Evolutionary conservation across 1,140 invertebrate species (phyloP).

Genomic region (Drosophila lacertosa): DNA sequence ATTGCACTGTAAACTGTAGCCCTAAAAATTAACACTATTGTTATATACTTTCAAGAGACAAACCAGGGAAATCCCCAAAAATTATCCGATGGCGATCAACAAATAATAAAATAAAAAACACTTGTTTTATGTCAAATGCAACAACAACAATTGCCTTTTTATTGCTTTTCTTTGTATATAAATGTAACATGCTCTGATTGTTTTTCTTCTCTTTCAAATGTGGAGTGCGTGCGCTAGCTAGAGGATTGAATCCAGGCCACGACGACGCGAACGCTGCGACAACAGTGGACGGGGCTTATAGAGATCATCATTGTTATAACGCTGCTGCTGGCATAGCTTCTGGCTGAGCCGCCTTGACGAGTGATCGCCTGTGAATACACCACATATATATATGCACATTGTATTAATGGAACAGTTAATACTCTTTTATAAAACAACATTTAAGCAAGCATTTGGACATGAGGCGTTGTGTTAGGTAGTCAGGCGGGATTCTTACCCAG

Average conservation of each 20-base stretch:
- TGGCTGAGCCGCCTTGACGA: constrained; percentile 50
- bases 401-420: not conserved
- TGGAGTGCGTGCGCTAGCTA: constrained; percentile 34
- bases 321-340: constrained; percentile 84
- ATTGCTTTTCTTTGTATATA: constrained; percentile 19
- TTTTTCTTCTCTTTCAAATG: not conserved
- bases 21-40: constrained; percentile 64
- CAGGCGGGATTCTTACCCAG: constrained; percentile 13
- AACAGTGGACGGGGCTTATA: constrained; percentile 88
- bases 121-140: constrained; percentile 60
- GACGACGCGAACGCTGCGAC: constrained; percentile 76
- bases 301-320: constrained; percentile 88
- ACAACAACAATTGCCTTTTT: constrained; percentile 70
- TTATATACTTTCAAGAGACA: constrained; percentile 61
- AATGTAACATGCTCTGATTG: constrained; percentile 28
- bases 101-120: no score
- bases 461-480: not conserved
- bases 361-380: constrained; percentile 36
- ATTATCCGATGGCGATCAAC: constrained; percentile 3
- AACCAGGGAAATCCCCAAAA: constrained; percentile 16
- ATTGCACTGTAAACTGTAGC: constrained; percentile 63
- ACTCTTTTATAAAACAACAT: not conserved
- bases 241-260: constrained; percentile 71
- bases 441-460: not conserved
- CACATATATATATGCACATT: no score